Evolutionary conservation across 1,140 invertebrate genomes (phyloP).

Genomic region (Drosophila tani): DNA sequence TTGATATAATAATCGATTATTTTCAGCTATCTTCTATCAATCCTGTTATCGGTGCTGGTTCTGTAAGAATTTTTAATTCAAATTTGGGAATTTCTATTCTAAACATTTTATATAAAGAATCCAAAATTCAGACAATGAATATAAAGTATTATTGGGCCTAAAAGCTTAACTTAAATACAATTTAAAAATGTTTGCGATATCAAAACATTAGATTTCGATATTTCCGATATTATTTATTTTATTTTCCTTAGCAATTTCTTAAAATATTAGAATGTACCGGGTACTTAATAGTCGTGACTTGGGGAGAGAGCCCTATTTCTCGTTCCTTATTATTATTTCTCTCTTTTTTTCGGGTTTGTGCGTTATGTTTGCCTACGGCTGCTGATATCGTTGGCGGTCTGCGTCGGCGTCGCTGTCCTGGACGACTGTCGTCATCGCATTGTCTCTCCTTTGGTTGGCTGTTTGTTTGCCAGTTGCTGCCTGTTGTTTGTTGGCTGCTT

Average conservation of each 20-base stretch:
- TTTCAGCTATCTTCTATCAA: background rate
- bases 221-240: background rate
- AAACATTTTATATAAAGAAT: background rate
- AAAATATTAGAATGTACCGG: background rate
- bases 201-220: background rate
- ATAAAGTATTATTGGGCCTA: background rate
- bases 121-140: background rate
- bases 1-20: background rate
- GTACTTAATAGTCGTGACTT: background rate
- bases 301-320: background rate
- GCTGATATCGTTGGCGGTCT: conserved; percentile 49
- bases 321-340: background rate
- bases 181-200: background rate
- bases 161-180: background rate
- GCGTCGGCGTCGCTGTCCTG: conserved; percentile 25
- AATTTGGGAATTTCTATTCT: background rate
- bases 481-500: conserved; percentile 26
- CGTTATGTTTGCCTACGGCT: conserved; percentile 50
- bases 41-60: background rate
- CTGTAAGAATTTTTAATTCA: background rate
- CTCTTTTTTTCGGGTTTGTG: conserved; percentile 15
- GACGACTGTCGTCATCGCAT: conserved; percentile 67
- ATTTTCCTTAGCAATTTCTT: too few relatives aligned
- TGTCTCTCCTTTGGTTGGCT: conserved; percentile 39
- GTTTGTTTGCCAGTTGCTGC: conserved; percentile 28